Evolutionary conservation across 2,888 invertebrate genomes (phyloP), one percentile per base, ranked within the genome.

Genomic region (Hirudinaria manillensis): DNA sequence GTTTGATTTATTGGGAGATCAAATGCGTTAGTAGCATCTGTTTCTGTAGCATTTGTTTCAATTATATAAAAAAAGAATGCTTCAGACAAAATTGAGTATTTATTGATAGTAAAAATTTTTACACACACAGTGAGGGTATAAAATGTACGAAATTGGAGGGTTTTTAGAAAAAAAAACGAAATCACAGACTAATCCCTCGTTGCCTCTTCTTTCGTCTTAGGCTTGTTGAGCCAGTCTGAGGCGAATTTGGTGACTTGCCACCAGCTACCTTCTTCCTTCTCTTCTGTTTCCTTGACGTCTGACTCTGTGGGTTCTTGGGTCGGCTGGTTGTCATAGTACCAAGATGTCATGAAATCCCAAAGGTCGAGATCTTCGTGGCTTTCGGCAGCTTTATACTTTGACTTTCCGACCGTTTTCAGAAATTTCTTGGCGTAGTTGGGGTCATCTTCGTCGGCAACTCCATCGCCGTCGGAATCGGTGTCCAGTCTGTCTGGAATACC

Each of bases 401-500:
- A 72, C 56, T 71, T 66, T 76, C 67, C 81, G 80, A 24, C 79
- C 74, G 76, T 80, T 36, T 73, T 82, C 81, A 6, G 82, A 81
- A 65, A 82, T 78, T 21, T 83, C 81, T 75, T 38, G 61, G 74
- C 72, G 61, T 51, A 70, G 66, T 76, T 70, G 32, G 76, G 68
- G 19, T 81, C 82, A 19, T 77, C 77, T 68, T 81, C 79, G 70
- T 80, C 78, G 7, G 79, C 77, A 51, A 79, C 78, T 53, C 79
- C 82, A 78, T 82, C 82, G 32, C 77, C 78, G 76, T 82, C 81
- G 75, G 78, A 78, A 75, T 81, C 81, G 21, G 80, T 78, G 53
- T 82, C 83, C 10, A 79, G 70, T 24, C 81, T 74, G 75, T 83
- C 82, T 19, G 83, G 83, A 61, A 83, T 81, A 29, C 80, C 80